Percentiles rank a stretch among this genome's conserved stretches.
These are phyloP conservation scores for Pristis pectinata DNA, from an alignment of 2,797 vertebrate genomes.

Conservation along the genomic window DNA sequence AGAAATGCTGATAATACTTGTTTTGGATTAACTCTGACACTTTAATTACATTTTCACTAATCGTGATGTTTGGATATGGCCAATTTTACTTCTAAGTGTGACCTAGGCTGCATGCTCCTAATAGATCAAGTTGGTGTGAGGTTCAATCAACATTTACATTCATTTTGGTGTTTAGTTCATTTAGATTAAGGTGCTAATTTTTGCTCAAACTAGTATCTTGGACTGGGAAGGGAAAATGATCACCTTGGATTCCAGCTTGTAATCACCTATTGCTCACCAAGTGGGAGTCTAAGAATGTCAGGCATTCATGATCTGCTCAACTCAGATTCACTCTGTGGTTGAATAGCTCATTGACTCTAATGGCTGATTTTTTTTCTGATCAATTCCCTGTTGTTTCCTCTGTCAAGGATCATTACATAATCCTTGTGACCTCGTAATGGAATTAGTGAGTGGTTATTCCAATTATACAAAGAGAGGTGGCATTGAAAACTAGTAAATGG, in stretches of 20 bases:
- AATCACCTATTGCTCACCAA: not conserved
- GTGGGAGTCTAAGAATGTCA: not conserved
- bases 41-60: conserved; percentile 21
- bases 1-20: not conserved
- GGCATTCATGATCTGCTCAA: not conserved
- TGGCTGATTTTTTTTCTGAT: not conserved
- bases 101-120: not conserved
- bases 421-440: not conserved
- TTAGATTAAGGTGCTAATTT: not conserved
- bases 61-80: not conserved
- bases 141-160: not conserved
- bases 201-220: not conserved
- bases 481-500: too few species aligned
- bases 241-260: too few species aligned
- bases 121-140: not conserved
- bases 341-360: not conserved
- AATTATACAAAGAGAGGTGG: too few species aligned
- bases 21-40: conserved; percentile 13
- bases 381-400: not conserved
- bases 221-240: not conserved
- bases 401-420: not conserved
- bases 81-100: not conserved
- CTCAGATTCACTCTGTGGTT: not conserved
- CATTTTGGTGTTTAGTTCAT: not conserved
- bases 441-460: too few species aligned